Evolutionary conservation across 2,888 invertebrate genomes (phyloP).

Genomic region (Magallana nippona): DNA sequence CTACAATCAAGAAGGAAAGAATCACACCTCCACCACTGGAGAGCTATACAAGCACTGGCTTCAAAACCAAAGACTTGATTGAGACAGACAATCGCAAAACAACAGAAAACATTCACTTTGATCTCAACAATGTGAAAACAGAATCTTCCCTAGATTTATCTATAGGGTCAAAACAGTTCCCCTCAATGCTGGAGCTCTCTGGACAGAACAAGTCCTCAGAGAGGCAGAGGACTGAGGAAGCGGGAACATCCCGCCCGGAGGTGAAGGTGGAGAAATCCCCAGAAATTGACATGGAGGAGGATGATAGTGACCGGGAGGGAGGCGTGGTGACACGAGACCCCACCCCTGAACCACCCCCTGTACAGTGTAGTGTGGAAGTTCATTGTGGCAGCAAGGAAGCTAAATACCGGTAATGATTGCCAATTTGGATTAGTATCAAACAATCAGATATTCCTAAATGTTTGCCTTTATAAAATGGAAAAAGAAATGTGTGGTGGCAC

Average conservation of each 20-base stretch:
- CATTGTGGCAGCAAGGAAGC: constrained; percentile 28
- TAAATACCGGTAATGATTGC: constrained; percentile 83
- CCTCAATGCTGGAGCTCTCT: neutral
- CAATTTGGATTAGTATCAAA: neutral
- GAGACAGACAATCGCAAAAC: neutral
- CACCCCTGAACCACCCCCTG: constrained; percentile 84
- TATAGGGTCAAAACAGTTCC: constrained; percentile 20
- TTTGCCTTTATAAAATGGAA: no score
- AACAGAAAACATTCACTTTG: constrained; percentile 19
- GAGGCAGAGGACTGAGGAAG: neutral
- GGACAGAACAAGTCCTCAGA: neutral
- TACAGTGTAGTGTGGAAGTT: constrained; percentile 40
- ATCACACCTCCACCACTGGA: constrained; percentile 22
- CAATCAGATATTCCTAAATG: no score
- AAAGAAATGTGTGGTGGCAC: no score
- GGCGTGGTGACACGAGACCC: constrained; percentile 82
- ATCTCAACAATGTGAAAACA: constrained; percentile 33
- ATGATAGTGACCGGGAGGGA: constrained; percentile 66
- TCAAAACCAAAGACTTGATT: neutral
- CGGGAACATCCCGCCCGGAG: neutral
- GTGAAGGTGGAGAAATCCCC: constrained; percentile 14
- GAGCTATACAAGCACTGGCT: neutral
- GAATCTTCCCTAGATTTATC: constrained; percentile 14
- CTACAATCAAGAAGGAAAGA: constrained; percentile 40
- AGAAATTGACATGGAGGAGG: constrained; percentile 55